These are phyloP conservation scores for Strigamia maritima DNA, from an alignment of 2,888 invertebrate genomes.

Conservation along the genomic window DNA sequence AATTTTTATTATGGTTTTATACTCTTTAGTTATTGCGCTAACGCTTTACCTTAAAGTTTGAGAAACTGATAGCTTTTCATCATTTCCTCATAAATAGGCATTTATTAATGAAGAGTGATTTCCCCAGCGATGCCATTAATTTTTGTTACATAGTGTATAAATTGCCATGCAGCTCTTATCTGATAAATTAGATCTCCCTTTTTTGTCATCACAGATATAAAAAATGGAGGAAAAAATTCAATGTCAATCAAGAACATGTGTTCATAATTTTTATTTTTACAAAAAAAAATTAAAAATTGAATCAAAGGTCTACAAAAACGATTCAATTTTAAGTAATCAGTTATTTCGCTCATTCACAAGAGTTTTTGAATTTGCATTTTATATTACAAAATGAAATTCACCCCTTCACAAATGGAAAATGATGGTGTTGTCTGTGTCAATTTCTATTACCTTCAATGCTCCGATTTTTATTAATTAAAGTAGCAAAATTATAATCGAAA, in stretches of 20 bases:
- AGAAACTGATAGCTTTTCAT: slow-evolving; percentile 28
- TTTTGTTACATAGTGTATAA: slow-evolving; percentile 30
- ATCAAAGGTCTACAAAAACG: not conserved
- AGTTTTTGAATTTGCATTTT: slow-evolving; percentile 8
- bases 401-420: not conserved
- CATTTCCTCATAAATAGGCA: slow-evolving; percentile 28
- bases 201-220: not conserved
- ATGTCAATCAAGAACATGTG: not conserved
- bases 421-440: slow-evolving; percentile 21
- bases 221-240: not conserved
- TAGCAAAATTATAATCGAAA: not conserved
- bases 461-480: slow-evolving; percentile 11
- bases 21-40: not conserved
- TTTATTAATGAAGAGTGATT: slow-evolving; percentile 32
- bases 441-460: not conserved
- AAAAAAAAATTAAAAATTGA: not conserved
- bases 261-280: not conserved
- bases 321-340: not conserved
- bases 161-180: slow-evolving; percentile 18
- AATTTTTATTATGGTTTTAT: slow-evolving; percentile 25
- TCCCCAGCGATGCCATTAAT: slow-evolving; percentile 30
- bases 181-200: slow-evolving; percentile 12
- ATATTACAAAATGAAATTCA: not conserved
- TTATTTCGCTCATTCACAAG: not conserved
- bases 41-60: not conserved